phyloP scores from a whole-genome alignment of 1,140 invertebrate species.

The Vollenhovia emeryi region DNA sequence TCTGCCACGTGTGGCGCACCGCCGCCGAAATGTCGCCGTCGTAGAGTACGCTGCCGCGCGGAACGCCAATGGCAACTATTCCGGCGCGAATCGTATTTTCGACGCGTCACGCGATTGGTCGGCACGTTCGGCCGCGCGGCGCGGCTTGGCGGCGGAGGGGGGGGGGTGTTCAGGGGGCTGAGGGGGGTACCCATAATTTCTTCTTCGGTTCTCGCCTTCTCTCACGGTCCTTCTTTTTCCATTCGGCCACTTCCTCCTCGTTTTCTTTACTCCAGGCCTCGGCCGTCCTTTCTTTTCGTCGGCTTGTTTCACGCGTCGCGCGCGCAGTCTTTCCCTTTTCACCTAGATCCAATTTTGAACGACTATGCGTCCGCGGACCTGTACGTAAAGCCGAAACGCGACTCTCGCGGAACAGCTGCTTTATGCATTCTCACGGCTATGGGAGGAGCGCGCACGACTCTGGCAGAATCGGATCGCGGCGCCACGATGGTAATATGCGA shows the following conservation, averaged over 20 bases:
- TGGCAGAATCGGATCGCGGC: background rate
- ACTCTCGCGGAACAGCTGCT: background rate
- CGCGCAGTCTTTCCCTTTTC: conserved; percentile 18
- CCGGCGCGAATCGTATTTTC: conserved; percentile 67
- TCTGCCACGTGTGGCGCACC: conserved; percentile 73
- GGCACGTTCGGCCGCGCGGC: background rate
- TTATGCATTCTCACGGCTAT: background rate
- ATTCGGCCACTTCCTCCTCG: background rate
- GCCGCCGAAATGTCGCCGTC: conserved; percentile 67
- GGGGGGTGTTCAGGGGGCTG: too few species aligned
- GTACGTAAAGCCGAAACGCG: background rate
- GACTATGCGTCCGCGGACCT: background rate
- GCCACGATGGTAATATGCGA: background rate
- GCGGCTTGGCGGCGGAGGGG: too few species aligned
- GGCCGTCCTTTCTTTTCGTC: conserved; percentile 10
- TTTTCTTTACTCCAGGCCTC: conserved; percentile 4
- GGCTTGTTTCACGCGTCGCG: background rate
- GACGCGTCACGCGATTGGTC: conserved; percentile 62
- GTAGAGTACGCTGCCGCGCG: conserved; percentile 63
- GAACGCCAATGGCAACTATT: conserved; percentile 60
- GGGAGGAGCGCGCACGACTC: background rate
- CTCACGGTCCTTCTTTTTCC: background rate
- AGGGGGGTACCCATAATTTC: conserved; percentile 52
- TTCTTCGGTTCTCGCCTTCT: conserved; percentile 46
- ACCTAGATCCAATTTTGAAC: conserved; percentile 35